phyloP scores from a whole-genome alignment of 2,888 invertebrate genomes.

The Micropterix aruncella region DNA sequence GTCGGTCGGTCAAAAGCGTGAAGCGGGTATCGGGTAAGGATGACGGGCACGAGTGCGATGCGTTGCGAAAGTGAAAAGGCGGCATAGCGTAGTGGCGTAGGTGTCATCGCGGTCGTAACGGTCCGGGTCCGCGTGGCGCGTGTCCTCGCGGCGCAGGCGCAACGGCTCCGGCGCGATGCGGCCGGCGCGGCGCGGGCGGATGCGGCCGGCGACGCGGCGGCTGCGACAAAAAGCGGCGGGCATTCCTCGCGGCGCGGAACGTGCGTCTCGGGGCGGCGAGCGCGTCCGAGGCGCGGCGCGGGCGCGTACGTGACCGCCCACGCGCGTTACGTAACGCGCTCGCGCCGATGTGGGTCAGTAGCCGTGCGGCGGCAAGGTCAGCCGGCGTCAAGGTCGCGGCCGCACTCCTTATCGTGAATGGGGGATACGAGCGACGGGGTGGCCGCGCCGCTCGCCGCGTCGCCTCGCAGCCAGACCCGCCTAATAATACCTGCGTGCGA shows the following conservation, averaged over 20 bases:
- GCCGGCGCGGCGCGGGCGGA: neutral
- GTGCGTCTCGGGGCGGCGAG: constrained; percentile 17
- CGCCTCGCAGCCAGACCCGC: too few species aligned
- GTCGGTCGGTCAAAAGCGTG: too few species aligned
- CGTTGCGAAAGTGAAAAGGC: too few species aligned
- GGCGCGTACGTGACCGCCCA: too few species aligned
- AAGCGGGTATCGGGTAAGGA: too few species aligned
- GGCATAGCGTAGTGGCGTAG: too few species aligned
- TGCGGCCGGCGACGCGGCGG: neutral
- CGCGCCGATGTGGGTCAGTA: neutral
- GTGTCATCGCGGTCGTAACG: neutral
- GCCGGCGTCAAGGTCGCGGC: neutral
- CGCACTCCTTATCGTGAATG: neutral
- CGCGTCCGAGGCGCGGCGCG: constrained; percentile 18
- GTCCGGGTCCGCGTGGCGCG: neutral
- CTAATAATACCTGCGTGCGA: neutral
- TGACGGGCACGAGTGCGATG: too few species aligned
- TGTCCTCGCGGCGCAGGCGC: neutral
- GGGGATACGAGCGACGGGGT: neutral
- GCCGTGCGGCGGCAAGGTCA: neutral
- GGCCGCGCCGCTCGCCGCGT: neutral
- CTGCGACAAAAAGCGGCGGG: neutral
- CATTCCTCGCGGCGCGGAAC: constrained; percentile 8
- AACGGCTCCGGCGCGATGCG: neutral
- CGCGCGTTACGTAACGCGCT: constrained; percentile 10